phyloP scores from a whole-genome alignment of 1,140 invertebrate genomes.

The Saccostrea glomerata region DNA sequence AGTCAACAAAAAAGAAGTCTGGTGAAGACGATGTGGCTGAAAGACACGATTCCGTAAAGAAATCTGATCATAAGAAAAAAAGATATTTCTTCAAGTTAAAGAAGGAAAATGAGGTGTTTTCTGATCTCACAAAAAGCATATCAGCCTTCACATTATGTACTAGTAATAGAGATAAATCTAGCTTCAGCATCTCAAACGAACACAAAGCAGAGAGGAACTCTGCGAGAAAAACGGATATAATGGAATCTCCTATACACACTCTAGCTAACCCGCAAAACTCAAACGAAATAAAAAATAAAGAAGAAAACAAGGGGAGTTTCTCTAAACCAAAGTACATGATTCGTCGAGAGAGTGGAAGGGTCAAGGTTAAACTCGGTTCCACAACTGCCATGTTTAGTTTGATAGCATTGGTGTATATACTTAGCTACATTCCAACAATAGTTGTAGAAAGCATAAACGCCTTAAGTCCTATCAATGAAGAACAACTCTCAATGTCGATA shows the following conservation, averaged over 20 bases:
- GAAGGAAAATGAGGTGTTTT: not conserved
- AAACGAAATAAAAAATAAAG: not conserved
- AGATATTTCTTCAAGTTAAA: not conserved
- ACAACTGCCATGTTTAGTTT: not conserved
- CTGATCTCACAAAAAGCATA: not conserved
- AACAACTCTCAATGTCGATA: not conserved
- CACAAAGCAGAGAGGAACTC: no score
- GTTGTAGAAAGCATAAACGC: constrained; percentile 24
- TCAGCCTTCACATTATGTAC: not conserved
- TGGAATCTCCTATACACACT: not conserved
- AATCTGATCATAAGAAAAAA: not conserved
- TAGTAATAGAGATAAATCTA: not conserved
- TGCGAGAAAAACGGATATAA: not conserved
- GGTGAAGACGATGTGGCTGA: no score
- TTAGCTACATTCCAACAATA: constrained; percentile 33
- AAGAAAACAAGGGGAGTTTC: not conserved
- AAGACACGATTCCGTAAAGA: not conserved
- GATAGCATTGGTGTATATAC: constrained; percentile 20
- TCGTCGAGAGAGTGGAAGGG: not conserved
- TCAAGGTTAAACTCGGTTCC: not conserved
- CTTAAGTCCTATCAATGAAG: not conserved
- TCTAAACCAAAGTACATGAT: not conserved
- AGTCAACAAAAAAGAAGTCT: not conserved
- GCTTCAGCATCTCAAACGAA: not conserved
- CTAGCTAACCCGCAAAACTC: not conserved